These are phyloP conservation scores for Colossoma macropomum DNA, from an alignment of 2,113 vertebrate genomes.

Conservation along the genomic window DNA sequence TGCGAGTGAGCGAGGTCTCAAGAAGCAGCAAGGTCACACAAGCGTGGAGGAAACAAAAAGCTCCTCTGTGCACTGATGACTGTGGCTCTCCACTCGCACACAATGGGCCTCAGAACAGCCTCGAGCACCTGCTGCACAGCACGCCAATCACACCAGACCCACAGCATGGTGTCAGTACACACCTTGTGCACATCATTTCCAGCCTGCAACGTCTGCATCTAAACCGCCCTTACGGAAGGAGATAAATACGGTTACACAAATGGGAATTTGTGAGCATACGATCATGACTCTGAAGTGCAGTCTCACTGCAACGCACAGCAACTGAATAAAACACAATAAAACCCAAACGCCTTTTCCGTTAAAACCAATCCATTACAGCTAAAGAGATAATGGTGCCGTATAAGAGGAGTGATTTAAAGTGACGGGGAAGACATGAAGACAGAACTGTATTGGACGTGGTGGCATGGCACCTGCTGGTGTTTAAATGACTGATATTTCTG, in stretches of 20 bases:
- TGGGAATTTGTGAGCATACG: not conserved
- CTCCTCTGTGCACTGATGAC: not conserved
- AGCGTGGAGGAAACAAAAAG: slow-evolving; percentile 32
- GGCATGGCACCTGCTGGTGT: slow-evolving; percentile 37
- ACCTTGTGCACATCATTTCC: not conserved
- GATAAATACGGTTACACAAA: slow-evolving; percentile 5
- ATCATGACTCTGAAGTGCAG: slow-evolving; percentile 8
- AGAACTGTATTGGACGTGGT: slow-evolving; percentile 46
- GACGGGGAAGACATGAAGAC: slow-evolving; percentile 41
- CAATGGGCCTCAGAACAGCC: slow-evolving; percentile 16
- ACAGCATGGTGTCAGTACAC: slow-evolving; percentile 1
- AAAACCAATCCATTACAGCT: slow-evolving; percentile 33
- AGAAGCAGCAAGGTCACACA: slow-evolving; percentile 34
- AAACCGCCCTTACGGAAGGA: not conserved
- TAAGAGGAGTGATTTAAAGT: slow-evolving; percentile 46
- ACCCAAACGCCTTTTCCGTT: slow-evolving; percentile 1
- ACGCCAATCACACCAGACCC: slow-evolving; percentile 16
- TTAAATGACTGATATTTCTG: slow-evolving; percentile 50
- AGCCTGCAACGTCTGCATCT: not conserved
- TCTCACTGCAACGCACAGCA: slow-evolving; percentile 2
- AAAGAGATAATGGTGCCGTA: slow-evolving; percentile 37
- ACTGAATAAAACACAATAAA: slow-evolving; percentile 24
- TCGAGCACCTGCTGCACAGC: slow-evolving; percentile 9
- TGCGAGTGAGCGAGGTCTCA: not conserved
- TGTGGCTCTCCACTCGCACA: slow-evolving; percentile 12